Evolutionary conservation across 1,140 invertebrate species (phyloP), one percentile per base, ranked within the genome.

Genomic region (Leucophenga varia): DNA sequence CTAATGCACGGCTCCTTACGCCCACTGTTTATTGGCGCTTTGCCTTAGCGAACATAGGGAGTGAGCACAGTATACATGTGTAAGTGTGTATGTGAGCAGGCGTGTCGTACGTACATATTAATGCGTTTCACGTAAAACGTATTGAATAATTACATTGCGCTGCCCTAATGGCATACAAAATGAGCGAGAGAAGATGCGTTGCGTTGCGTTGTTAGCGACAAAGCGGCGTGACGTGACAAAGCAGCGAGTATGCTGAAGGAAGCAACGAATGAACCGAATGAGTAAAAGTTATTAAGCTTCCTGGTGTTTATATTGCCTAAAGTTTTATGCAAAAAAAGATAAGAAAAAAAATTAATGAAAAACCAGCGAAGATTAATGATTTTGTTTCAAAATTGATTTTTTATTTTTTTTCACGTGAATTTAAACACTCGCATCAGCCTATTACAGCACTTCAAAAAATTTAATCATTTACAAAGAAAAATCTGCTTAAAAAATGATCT

Each of bases 131-230:
- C 63, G 63, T 67, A 67, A 68, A 68, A 64, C 68, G 63, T 67
- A 67, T 67, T 67, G 63, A 67, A 67, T 67, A 67, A 67, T 67
- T 67, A 67, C 64, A 68, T 59, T 63, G 56, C 46, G 30, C 44
- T 34, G 50, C 50, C n/a, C 64, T 59, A 67, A 68, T 56, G 63
- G 64, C 63, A 67, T 68, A 67, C 63, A 34, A 57, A 67, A 67
- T 67, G 55, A 59, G 54, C 25, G 10, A 20, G 14, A 17, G n/a
- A 8, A 32, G 8, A 13, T 13, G 20, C 35, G 35, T 10, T 12
- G 19, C 34, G n/a, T 37, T 18, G 36, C 42, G 43, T 42, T 41
- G 38, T 14, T 53, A 59, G 58, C 52, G 50, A 18, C 37, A 25
- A 34, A 34, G 32, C 16, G 32, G 32, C 32, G 16, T n/a, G 32